Base-by-base conservation (phyloP, 2,113 vertebrate species). In the Paratilapia polleni region DNA sequence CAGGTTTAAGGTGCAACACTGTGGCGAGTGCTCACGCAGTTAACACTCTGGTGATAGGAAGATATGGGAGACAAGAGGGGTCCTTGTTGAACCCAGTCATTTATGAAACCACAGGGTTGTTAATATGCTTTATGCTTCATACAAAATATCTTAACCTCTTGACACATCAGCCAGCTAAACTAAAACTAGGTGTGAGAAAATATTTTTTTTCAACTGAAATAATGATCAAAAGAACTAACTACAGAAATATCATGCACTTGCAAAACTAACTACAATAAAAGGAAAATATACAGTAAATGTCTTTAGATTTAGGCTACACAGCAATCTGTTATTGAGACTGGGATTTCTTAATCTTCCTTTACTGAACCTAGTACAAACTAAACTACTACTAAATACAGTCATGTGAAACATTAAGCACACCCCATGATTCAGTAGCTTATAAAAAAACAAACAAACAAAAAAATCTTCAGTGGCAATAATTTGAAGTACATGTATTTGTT, bases 1-100 rank as follows among this genome's bases (percentile, higher is more conserved):
- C 77, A 19, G 87, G 93, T 93, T 87, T 52, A 91, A 76, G 70
- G 17, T 82, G 75, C 74, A 34, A 75, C 83, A 58, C 81, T 70
- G 87, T 73, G 80, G 77, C 1, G 36, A 47, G 83, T 56, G 31
- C 86, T 86, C 58, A 5, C 61, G 36, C 74, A 62, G 80, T 87
- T 84, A 78, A 85, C 85, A 57, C 85, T 61, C 52, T 17, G 74
- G 11, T 78, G 76, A 80, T 58, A 19, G 81, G 56, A 62, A 15
- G 20, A 70, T 74, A 11, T 4, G 14, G 61, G 49, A 56, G 82
- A 86, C 82, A 54, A 47, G 56, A 82, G 47, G 17, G 43, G 54
- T 70, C 63, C 77, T 85, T 83, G 78, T 88, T 81, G 20, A 62
- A 82, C 60, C 26, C 12, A 24, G 70, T 61, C 36, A 41, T 63